Conservation (phyloP, 1,140 invertebrate species). For the Bombus waltoni region DNA sequence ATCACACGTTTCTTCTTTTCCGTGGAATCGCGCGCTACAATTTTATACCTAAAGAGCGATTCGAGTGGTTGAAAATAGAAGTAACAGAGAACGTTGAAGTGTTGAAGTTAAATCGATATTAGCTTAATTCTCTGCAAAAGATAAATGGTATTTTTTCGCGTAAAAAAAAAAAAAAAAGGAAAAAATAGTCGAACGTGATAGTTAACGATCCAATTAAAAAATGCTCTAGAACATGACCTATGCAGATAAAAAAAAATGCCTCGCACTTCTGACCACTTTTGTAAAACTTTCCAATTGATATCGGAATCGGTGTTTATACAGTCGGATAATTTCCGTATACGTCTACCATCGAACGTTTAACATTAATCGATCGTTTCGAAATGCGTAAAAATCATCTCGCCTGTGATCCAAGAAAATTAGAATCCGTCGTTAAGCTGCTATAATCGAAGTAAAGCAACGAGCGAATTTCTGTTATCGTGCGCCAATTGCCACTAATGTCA, state of each 20-base stretch:
- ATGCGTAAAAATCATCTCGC: too few relatives aligned
- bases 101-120: not conserved
- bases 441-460: not conserved
- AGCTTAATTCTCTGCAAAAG: not conserved
- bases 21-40: too few relatives aligned
- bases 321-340: too few relatives aligned
- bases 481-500: not conserved
- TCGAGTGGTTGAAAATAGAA: not conserved
- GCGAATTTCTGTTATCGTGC: not conserved
- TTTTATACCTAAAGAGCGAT: too few relatives aligned
- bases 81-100: not conserved
- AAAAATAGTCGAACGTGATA: not conserved
- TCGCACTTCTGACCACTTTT: not conserved
- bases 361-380: too few relatives aligned
- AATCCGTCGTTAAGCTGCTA: too few relatives aligned
- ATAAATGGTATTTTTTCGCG: not conserved
- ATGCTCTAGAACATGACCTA: not conserved
- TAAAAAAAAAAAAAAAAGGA: not conserved
- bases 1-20: too few relatives aligned
- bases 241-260: not conserved
- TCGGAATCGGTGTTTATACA: not conserved
- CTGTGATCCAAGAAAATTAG: too few relatives aligned
- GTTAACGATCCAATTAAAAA: slow-evolving; percentile 7
- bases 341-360: too few relatives aligned
- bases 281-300: not conserved